Evolutionary conservation across 2,888 invertebrate species (phyloP).

Genomic region (Lysandra coridon): DNA sequence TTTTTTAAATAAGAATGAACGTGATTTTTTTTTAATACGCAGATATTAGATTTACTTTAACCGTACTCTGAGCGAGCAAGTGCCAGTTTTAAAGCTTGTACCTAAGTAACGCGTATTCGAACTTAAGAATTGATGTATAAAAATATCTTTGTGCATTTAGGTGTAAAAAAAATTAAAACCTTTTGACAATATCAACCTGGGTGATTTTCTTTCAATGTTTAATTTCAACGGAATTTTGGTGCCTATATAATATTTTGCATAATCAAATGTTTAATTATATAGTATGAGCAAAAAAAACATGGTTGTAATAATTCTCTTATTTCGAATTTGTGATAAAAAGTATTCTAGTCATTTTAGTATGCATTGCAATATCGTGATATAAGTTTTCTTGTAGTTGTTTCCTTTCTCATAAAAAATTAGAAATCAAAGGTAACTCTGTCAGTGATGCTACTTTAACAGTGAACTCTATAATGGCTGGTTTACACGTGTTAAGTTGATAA

Average conservation of each 20-base stretch:
- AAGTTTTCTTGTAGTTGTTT: background rate
- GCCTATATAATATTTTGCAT: background rate
- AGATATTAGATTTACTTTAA: conserved; percentile 14
- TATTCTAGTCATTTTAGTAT: conserved; percentile 22
- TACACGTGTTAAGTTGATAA: no score
- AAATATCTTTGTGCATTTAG: background rate
- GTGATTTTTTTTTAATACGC: conserved; percentile 1
- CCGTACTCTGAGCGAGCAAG: background rate
- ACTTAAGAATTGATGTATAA: background rate
- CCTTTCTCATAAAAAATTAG: no score
- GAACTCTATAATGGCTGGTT: no score
- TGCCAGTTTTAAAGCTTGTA: conserved; percentile 11
- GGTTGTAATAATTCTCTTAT: background rate
- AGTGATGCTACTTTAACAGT: no score
- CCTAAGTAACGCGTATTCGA: background rate
- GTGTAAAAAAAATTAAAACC: background rate
- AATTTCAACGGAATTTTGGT: background rate
- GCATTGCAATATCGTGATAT: background rate
- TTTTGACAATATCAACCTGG: background rate
- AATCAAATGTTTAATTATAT: background rate
- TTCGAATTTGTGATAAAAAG: conserved; percentile 9
- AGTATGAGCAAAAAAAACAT: background rate
- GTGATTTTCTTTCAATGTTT: background rate
- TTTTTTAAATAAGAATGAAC: conserved; percentile 25
- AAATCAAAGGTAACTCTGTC: no score